Percentiles rank a stretch among this genome's conserved stretches.
phyloP scores from a whole-genome alignment of 2,888 invertebrate genomes.

The Cerceris rybyensis region DNA sequence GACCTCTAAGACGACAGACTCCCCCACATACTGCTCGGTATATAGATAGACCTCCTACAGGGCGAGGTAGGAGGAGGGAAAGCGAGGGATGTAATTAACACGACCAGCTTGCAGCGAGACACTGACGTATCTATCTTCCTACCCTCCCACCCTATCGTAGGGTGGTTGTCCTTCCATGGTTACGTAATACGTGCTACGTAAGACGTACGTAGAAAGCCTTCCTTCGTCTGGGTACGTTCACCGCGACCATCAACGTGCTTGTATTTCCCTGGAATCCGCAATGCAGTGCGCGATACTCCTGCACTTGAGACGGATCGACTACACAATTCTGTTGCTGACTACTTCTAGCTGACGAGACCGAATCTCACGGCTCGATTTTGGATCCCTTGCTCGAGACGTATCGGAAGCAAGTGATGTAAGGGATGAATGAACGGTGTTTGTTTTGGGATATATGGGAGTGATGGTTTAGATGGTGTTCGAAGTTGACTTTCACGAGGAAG shows the following conservation, averaged over 20 bases:
- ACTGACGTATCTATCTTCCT: constrained; percentile 78
- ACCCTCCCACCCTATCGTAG: constrained; percentile 55
- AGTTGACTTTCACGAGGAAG: no score
- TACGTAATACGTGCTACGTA: constrained; percentile 73
- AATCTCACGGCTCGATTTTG: constrained; percentile 1
- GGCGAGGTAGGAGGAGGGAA: constrained; percentile 31
- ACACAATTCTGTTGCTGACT: constrained; percentile 1
- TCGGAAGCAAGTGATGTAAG: no score
- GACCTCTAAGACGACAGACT: constrained; percentile 69
- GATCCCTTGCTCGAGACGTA: no score
- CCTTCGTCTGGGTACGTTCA: constrained; percentile 38
- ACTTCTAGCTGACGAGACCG: background rate
- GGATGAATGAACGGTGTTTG: no score
- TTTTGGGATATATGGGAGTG: no score
- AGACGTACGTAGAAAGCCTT: constrained; percentile 64
- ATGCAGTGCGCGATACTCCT: constrained; percentile 49
- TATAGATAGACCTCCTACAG: constrained; percentile 35
- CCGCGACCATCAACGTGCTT: constrained; percentile 21
- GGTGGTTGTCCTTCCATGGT: constrained; percentile 66
- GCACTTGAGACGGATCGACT: constrained; percentile 15
- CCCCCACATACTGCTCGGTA: constrained; percentile 43
- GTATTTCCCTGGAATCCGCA: constrained; percentile 47
- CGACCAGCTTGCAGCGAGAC: constrained; percentile 75
- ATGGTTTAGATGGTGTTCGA: no score
- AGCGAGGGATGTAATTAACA: constrained; percentile 76